Evolutionary conservation across 2,113 vertebrate genomes (phyloP).

Genomic region (Alces alces): DNA sequence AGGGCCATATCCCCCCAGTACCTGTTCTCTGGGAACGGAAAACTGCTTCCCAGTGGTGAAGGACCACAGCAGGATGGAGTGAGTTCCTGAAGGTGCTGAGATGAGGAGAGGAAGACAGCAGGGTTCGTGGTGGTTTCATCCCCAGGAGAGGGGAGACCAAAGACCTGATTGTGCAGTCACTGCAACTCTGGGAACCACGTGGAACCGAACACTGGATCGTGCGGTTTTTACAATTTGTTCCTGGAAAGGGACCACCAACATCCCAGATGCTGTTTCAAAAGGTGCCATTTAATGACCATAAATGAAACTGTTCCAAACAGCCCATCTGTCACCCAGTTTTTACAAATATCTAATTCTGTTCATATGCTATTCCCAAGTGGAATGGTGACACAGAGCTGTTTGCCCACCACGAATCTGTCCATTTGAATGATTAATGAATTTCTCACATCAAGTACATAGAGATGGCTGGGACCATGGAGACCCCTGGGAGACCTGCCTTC

Average conservation of each 20-base stretch:
- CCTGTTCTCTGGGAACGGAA: not conserved
- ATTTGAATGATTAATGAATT: slow-evolving; percentile 17
- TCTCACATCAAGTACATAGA: not conserved
- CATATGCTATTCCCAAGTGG: slow-evolving; percentile 17
- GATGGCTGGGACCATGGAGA: not conserved
- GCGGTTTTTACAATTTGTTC: not conserved
- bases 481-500: not conserved
- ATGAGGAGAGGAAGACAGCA: not conserved
- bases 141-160: not conserved
- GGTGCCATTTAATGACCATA: not conserved
- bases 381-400: not conserved
- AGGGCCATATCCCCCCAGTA: rapidly evolving
- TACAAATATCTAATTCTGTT: slow-evolving; percentile 46
- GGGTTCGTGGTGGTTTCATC: not conserved
- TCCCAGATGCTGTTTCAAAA: slow-evolving; percentile 11
- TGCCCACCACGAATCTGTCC: not conserved
- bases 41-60: not conserved
- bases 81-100: not conserved
- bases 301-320: slow-evolving; percentile 16
- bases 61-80: too few species aligned
- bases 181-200: not conserved
- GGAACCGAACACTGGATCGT: not conserved
- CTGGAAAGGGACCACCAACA: not conserved
- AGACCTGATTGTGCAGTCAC: rapidly evolving
- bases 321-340: slow-evolving; percentile 32